A percentile compares a stretch with the other conserved stretches of the same genome.
phyloP scores from a whole-genome alignment of 2,888 invertebrate species.

The Halictus quadricinctus region DNA sequence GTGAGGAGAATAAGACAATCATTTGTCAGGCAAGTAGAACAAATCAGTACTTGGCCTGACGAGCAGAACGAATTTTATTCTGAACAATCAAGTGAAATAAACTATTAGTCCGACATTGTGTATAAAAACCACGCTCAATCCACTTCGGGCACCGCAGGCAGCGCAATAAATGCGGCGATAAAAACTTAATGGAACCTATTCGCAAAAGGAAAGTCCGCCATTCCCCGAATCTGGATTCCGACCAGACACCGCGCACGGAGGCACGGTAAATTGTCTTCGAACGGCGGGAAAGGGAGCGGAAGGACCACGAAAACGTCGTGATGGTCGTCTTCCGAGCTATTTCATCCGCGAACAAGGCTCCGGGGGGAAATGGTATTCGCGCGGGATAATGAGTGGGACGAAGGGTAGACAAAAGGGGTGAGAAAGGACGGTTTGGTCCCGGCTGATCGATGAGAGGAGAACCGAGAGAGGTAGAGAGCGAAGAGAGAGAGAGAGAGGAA shows the following conservation, averaged over 20 bases:
- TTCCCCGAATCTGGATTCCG: neutral
- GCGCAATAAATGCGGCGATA: neutral
- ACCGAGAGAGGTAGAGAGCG: too few relatives aligned
- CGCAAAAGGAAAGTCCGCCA: neutral
- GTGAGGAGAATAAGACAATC: neutral
- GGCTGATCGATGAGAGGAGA: neutral
- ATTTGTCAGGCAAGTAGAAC: neutral
- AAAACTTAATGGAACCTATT: neutral
- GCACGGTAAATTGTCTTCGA: neutral
- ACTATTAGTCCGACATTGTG: neutral
- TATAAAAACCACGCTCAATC: neutral
- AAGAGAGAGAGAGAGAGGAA: neutral
- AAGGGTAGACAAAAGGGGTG: constrained; percentile 2
- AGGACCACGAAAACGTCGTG: constrained; percentile 8
- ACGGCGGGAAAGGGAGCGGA: neutral
- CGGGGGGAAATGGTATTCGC: neutral
- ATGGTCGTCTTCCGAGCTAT: neutral
- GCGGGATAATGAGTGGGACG: constrained; percentile 7
- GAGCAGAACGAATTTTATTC: neutral
- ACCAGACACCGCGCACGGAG: neutral
- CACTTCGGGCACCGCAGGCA: neutral
- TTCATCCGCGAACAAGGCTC: constrained; percentile 21
- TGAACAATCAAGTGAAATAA: neutral
- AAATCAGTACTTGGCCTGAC: neutral
- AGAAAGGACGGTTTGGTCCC: neutral